These are phyloP conservation scores for Panonychus citri DNA, from an alignment of 1,140 invertebrate genomes.

Conservation along the genomic window DNA sequence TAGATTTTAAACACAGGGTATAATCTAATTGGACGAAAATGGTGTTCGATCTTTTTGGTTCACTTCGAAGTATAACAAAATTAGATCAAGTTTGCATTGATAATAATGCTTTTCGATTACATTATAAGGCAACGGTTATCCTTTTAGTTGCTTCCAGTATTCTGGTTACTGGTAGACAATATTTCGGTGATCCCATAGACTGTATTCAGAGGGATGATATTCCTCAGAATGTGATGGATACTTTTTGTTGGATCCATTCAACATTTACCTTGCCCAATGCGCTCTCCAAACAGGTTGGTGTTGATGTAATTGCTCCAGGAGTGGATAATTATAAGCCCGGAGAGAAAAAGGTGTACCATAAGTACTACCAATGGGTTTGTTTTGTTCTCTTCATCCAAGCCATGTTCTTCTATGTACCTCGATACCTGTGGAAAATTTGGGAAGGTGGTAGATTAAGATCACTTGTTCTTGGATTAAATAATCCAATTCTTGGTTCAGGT, in stretches of 20 bases:
- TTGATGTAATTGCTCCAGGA: constrained; percentile 17
- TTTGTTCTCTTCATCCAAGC: constrained; percentile 23
- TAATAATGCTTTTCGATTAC: constrained; percentile 76
- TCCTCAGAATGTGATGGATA: constrained; percentile 62
- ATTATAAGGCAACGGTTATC: constrained; percentile 81
- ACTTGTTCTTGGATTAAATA: constrained; percentile 26
- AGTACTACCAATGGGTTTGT: constrained; percentile 27
- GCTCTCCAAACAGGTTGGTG: constrained; percentile 14
- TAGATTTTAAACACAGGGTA: no score
- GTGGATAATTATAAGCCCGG: constrained; percentile 16
- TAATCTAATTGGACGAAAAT: neutral
- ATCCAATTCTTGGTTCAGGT: constrained; percentile 12
- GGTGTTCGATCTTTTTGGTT: constrained; percentile 77
- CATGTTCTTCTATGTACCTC: constrained; percentile 23
- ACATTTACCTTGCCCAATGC: constrained; percentile 35
- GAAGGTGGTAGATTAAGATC: constrained; percentile 38
- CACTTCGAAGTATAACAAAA: constrained; percentile 68
- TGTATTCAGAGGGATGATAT: constrained; percentile 66
- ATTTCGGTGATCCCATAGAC: constrained; percentile 81
- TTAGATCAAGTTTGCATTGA: constrained; percentile 74
- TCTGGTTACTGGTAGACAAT: constrained; percentile 75
- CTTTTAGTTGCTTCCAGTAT: constrained; percentile 72
- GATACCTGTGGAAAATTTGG: constrained; percentile 21
- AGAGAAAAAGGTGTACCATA: constrained; percentile 15
- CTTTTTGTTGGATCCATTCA: constrained; percentile 70